A percentile compares a stretch with the other conserved stretches of the same genome.
phyloP scores from a whole-genome alignment of 1,140 invertebrate species.

The Drosophila ercepeae region DNA sequence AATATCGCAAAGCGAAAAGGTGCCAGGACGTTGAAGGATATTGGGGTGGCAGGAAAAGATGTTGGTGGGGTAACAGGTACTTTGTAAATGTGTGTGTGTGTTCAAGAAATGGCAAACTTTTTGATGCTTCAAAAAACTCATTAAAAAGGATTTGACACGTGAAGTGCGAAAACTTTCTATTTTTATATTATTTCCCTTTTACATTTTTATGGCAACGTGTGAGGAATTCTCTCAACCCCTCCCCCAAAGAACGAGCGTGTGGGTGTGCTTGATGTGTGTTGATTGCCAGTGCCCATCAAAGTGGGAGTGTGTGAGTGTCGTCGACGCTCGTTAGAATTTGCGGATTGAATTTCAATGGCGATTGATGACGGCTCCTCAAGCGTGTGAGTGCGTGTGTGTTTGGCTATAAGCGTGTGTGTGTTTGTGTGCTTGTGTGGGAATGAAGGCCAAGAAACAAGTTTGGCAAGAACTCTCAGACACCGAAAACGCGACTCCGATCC shows the following conservation, averaged over 20 bases:
- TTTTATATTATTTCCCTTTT: conserved; percentile 83
- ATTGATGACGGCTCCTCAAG: conserved; percentile 62
- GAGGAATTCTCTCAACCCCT: conserved; percentile 25
- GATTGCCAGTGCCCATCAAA: conserved; percentile 75
- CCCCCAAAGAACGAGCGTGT: neutral
- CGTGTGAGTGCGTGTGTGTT: conserved; percentile 1
- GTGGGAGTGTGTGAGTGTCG: conserved; percentile 56
- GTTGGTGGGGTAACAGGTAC: conserved; percentile 12
- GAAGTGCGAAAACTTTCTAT: conserved; percentile 82
- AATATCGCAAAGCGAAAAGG: conserved; percentile 14
- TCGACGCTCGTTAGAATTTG: conserved; percentile 64
- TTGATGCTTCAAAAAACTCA: conserved; percentile 83
- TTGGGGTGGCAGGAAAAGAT: neutral
- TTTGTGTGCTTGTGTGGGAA: conserved; percentile 12
- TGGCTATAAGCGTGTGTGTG: neutral
- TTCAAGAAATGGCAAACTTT: conserved; percentile 81
- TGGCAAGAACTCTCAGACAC: conserved; percentile 36
- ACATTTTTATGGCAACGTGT: conserved; percentile 82
- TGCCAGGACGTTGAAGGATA: conserved; percentile 11
- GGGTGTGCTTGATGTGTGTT: conserved; percentile 73
- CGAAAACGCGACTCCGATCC: conserved; percentile 40
- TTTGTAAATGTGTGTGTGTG: conserved; percentile 45
- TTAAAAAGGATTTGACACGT: conserved; percentile 83
- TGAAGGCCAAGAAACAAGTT: conserved; percentile 41
- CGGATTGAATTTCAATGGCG: conserved; percentile 82